A percentile compares a stretch with the other conserved stretches of the same genome.
phyloP scores from a whole-genome alignment of 2,113 vertebrate genomes.

The Atherinomorus stipes region DNA sequence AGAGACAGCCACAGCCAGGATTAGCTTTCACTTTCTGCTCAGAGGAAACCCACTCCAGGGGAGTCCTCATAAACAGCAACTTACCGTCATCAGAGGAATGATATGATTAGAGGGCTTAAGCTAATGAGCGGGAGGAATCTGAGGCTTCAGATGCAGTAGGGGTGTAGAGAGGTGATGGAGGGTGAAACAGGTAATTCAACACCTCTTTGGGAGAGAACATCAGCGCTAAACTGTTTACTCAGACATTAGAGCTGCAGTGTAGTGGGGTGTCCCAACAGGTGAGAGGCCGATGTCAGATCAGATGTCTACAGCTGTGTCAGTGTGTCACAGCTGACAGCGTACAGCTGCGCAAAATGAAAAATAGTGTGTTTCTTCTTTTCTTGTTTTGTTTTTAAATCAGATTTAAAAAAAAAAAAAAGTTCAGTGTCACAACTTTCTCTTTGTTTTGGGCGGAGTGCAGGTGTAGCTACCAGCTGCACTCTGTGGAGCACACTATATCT shows the following conservation, averaged over 20 bases:
- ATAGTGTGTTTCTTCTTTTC: not conserved
- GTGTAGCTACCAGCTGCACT: no score
- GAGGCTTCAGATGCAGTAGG: conserved; percentile 27
- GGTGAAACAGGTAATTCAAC: conserved; percentile 71
- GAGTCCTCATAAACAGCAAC: conserved; percentile 41
- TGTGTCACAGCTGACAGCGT: not conserved
- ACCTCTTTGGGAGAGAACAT: conserved; percentile 64
- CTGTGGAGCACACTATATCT: no score
- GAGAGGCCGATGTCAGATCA: conserved; percentile 49
- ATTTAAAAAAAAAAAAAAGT: no score
- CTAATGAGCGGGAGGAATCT: conserved; percentile 46
- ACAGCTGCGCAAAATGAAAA: not conserved
- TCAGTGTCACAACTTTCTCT: no score
- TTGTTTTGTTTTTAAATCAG: not conserved
- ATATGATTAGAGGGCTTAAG: conserved; percentile 52
- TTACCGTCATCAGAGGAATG: conserved; percentile 29
- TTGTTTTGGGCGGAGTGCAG: no score
- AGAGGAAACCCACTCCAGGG: conserved; percentile 9
- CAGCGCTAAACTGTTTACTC: conserved; percentile 73
- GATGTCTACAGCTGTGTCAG: not conserved
- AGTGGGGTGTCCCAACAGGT: conserved; percentile 22
- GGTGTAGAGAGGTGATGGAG: conserved; percentile 24
- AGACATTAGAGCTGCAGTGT: conserved; percentile 53
- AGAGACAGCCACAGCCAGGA: conserved; percentile 36
- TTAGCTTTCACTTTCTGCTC: conserved; percentile 54